phyloP scores from a whole-genome alignment of 2,797 vertebrate genomes.

The Loriculus beryllinus region DNA sequence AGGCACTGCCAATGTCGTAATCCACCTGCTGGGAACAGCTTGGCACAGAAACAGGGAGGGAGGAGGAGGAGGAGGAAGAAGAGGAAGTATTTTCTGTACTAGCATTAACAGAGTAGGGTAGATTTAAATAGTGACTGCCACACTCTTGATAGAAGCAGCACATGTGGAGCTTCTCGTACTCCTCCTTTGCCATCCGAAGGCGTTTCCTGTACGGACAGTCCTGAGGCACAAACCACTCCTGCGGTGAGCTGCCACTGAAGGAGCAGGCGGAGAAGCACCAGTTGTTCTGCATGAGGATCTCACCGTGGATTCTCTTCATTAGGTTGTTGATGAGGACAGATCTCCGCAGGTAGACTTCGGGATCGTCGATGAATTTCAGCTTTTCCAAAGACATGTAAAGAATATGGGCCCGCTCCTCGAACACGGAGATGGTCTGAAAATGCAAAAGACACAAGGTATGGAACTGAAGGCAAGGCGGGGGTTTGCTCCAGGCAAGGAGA shows the following conservation, averaged over 20 bases:
- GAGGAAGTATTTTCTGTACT: constrained; percentile 72
- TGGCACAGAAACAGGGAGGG: constrained; percentile 74
- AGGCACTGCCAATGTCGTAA: constrained; percentile 65
- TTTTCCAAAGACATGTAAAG: constrained; percentile 95
- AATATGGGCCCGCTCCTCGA: constrained; percentile 93
- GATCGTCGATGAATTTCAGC: constrained; percentile 94
- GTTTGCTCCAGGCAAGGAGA: neutral
- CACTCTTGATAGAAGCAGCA: constrained; percentile 92
- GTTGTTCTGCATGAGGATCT: constrained; percentile 92
- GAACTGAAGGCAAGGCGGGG: neutral
- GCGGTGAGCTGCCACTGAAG: constrained; percentile 63
- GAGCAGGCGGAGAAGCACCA: constrained; percentile 89
- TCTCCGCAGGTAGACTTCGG: constrained; percentile 91
- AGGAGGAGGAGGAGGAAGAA: constrained; percentile 9
- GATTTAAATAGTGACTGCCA: constrained; percentile 87
- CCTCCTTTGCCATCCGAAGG: constrained; percentile 84
- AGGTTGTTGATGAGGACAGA: constrained; percentile 97
- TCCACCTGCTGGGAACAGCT: constrained; percentile 78
- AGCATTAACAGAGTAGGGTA: constrained; percentile 86
- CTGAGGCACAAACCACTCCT: constrained; percentile 82
- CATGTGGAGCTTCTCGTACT: constrained; percentile 83
- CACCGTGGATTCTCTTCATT: constrained; percentile 89
- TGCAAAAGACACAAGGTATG: neutral
- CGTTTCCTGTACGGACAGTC: constrained; percentile 88
- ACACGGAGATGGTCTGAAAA: constrained; percentile 82